Evolutionary conservation across 2,113 vertebrate genomes (phyloP).

Genomic region (Callithrix jacchus): DNA sequence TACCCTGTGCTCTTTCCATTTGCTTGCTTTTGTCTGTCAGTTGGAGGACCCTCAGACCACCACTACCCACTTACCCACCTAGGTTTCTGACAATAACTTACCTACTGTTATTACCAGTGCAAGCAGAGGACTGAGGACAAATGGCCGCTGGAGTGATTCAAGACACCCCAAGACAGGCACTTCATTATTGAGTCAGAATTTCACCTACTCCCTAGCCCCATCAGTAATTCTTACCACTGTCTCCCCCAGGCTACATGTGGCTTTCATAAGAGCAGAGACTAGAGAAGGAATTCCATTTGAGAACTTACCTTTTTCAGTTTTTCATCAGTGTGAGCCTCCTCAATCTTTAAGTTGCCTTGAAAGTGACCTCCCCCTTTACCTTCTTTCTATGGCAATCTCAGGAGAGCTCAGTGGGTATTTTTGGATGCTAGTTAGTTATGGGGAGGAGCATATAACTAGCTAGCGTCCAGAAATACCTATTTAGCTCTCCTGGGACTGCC

Average conservation of each 20-base stretch:
- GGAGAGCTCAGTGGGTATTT: conserved; percentile 6
- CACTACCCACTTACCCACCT: not conserved
- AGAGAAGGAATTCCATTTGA: not conserved
- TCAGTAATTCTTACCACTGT: not conserved
- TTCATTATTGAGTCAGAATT: conserved; percentile 13
- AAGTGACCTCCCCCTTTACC: conserved; percentile 9
- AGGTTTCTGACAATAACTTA: conserved; percentile 32
- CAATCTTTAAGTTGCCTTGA: conserved; percentile 40
- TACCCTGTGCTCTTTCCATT: not conserved
- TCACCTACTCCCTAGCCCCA: not conserved
- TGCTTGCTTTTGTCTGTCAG: not conserved
- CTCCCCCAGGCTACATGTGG: not conserved
- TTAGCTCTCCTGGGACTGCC: no score
- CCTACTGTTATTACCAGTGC: not conserved
- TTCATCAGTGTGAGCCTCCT: not conserved
- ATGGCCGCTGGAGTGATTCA: not conserved
- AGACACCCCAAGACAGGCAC: not conserved
- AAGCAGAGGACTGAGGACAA: not conserved
- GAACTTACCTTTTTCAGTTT: not conserved
- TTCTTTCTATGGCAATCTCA: not conserved
- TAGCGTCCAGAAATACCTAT: no score
- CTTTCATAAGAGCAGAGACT: conserved; percentile 13
- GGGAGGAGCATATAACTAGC: not conserved
- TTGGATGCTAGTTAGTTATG: not conserved
- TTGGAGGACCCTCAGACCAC: not conserved